These are phyloP conservation scores for Plemyria rubiginata DNA, from an alignment of 2,888 invertebrate species.

Conservation along the genomic window DNA sequence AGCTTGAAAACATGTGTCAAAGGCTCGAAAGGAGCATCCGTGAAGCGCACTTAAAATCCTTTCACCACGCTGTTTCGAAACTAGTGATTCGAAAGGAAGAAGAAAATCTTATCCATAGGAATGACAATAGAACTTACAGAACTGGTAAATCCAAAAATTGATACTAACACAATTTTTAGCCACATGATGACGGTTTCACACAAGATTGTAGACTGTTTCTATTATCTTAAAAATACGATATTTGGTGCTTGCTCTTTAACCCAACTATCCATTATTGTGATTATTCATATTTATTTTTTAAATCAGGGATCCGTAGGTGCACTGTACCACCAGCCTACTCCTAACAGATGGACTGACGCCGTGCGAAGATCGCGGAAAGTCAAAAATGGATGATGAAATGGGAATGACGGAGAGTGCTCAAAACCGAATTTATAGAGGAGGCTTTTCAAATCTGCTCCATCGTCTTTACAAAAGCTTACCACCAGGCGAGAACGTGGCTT, in stretches of 20 bases:
- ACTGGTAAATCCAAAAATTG: constrained; percentile 52
- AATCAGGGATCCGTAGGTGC: background rate
- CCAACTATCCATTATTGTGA: constrained; percentile 16
- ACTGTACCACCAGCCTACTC: background rate
- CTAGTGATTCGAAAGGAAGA: background rate
- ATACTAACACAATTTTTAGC: constrained; percentile 54
- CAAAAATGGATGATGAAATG: too few species aligned
- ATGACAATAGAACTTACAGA: constrained; percentile 54
- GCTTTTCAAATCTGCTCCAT: too few species aligned
- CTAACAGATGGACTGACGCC: too few species aligned
- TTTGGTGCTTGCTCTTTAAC: constrained; percentile 36
- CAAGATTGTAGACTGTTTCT: constrained; percentile 18
- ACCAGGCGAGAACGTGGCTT: too few species aligned
- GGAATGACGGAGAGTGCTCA: too few species aligned
- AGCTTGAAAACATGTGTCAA: too few species aligned
- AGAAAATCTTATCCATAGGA: background rate
- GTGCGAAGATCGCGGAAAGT: too few species aligned
- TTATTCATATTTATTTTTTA: constrained; percentile 1
- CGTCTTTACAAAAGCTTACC: too few species aligned
- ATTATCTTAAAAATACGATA: constrained; percentile 28
- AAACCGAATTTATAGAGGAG: too few species aligned
- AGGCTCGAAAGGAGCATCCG: too few species aligned
- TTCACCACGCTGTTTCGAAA: too few species aligned
- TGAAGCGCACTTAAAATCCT: too few species aligned
- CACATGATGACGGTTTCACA: constrained; percentile 54